These are phyloP conservation scores for Euglossa dilemma DNA, from an alignment of 1,140 invertebrate genomes.

Conservation along the genomic window DNA sequence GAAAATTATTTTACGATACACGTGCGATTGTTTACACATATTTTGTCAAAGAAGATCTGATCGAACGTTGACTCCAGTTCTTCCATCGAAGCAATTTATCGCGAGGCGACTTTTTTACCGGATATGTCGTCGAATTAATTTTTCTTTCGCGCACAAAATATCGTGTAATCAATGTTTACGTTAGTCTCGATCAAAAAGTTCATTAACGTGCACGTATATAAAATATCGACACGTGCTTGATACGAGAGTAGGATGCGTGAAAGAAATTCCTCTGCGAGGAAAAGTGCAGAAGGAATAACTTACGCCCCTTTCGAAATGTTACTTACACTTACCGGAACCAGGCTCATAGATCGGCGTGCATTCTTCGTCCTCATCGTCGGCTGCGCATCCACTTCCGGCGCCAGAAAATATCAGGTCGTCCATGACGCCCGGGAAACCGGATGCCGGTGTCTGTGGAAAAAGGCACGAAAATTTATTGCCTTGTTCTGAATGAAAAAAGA, in stretches of 20 bases:
- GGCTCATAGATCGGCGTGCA: conserved; percentile 92
- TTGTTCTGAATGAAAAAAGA: neutral
- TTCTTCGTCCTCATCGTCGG: conserved; percentile 93
- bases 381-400: conserved; percentile 92
- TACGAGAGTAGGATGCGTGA: neutral
- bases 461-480: conserved; percentile 1
- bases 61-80: neutral
- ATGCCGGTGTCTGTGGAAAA: conserved; percentile 89
- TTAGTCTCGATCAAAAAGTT: neutral
- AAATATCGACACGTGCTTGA: conserved; percentile 6
- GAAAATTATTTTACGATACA: neutral
- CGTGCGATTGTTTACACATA: conserved; percentile 2
- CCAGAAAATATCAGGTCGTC: conserved; percentile 95
- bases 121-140: too few relatives aligned
- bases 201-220: conserved; percentile 16
- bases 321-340: conserved; percentile 85
- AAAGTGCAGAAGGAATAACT: conserved; percentile 53
- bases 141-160: neutral
- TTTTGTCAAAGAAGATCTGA: neutral
- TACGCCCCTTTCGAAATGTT: conserved; percentile 57
- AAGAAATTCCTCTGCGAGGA: conserved; percentile 24
- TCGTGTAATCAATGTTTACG: neutral
- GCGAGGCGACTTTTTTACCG: too few relatives aligned
- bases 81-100: neutral
- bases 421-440: conserved; percentile 88